Conservation (phyloP, 2,888 invertebrate species). For the Leptinotarsa haldemani region DNA sequence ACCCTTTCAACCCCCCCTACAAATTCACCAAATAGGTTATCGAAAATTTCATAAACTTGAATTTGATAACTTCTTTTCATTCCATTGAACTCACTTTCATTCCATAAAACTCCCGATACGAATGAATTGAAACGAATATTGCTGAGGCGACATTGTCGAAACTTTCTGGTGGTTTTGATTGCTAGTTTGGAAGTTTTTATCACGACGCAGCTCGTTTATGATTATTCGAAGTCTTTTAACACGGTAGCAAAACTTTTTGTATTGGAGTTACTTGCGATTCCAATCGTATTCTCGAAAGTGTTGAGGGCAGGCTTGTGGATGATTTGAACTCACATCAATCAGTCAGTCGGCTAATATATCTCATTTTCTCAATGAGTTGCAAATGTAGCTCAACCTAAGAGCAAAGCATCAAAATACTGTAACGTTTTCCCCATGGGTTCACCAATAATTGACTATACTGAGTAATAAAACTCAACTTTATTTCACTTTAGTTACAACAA, state of each 20-base stretch:
- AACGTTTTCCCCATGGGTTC: too few species aligned
- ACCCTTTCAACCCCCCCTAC: background rate
- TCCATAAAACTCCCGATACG: slow-evolving; percentile 1
- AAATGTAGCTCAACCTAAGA: too few species aligned
- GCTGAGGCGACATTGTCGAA: background rate
- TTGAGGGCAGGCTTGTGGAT: background rate
- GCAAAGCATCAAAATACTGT: too few species aligned
- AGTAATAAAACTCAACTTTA: too few species aligned
- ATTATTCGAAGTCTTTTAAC: slow-evolving; percentile 5
- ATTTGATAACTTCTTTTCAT: background rate
- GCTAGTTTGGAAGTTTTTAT: slow-evolving; percentile 12
- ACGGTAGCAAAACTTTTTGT: background rate
- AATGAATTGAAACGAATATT: slow-evolving; percentile 5
- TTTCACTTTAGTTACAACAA: too few species aligned
- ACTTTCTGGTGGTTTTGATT: background rate
- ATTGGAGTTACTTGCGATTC: background rate
- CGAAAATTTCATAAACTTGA: background rate
- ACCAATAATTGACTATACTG: too few species aligned
- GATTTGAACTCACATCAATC: background rate
- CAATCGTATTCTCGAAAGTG: background rate
- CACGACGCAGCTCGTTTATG: background rate
- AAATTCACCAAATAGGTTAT: background rate
- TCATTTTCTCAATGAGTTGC: too few species aligned
- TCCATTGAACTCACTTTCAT: background rate
- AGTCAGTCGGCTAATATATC: too few species aligned